phyloP scores from a whole-genome alignment of 1,140 invertebrate genomes.

The Pseudomyrmex pallidus region DNA sequence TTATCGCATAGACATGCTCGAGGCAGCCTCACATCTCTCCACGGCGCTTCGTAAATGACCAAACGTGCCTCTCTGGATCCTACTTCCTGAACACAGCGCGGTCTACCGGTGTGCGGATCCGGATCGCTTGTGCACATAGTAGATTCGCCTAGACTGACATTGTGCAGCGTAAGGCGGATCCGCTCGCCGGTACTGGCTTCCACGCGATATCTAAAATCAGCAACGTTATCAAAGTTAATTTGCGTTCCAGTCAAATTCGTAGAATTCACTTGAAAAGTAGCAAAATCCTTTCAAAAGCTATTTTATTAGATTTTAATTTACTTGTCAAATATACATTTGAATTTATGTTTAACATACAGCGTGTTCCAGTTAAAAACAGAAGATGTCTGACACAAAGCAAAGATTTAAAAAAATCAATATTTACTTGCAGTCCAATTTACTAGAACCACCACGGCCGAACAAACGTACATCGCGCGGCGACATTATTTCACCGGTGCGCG shows the following conservation, averaged over 20 bases:
- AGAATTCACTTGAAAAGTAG: too few relatives aligned
- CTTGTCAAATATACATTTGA: not conserved
- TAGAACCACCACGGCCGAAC: conserved; percentile 91
- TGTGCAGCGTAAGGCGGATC: conserved; percentile 89
- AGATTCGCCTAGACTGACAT: conserved; percentile 89
- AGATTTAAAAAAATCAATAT: not conserved
- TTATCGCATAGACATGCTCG: conserved; percentile 90
- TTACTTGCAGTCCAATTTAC: conserved; percentile 88
- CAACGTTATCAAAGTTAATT: not conserved
- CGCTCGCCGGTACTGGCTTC: conserved; percentile 88
- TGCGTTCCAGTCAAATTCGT: not conserved
- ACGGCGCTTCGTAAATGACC: conserved; percentile 88
- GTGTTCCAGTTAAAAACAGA: not conserved
- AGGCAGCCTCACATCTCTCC: conserved; percentile 87
- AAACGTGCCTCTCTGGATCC: conserved; percentile 86
- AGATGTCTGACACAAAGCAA: not conserved
- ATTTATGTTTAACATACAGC: not conserved
- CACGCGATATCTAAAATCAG: conserved; percentile 89
- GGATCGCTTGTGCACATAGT: conserved; percentile 89
- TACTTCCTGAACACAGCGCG: conserved; percentile 85
- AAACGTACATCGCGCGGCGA: conserved; percentile 91
- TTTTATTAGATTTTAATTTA: not conserved
- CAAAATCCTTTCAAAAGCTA: too few relatives aligned
- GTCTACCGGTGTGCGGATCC: conserved; percentile 89
- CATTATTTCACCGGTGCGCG: conserved; percentile 87